These are phyloP conservation scores for Microtus ochrogaster DNA, from an alignment of 2,113 vertebrate species.

Conservation along the genomic window DNA sequence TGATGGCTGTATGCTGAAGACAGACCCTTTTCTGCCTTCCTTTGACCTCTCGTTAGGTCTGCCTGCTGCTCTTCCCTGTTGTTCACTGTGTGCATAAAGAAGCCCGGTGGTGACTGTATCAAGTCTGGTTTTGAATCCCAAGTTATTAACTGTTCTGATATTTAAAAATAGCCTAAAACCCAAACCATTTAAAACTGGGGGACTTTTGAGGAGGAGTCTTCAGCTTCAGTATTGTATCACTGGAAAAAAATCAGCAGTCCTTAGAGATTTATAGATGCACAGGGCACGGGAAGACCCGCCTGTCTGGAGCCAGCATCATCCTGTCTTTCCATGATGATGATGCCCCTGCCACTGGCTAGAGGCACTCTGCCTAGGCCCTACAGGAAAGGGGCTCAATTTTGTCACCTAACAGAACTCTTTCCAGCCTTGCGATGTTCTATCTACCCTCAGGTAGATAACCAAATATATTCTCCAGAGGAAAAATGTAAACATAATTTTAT, in stretches of 20 bases:
- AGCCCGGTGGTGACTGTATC: neutral
- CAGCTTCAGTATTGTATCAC: neutral
- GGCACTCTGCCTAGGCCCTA: accelerated
- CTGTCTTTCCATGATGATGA: neutral
- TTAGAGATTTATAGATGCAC: neutral
- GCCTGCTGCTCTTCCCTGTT: accelerated
- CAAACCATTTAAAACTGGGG: neutral
- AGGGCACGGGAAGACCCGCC: neutral
- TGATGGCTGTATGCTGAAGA: neutral
- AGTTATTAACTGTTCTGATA: neutral
- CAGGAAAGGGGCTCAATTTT: neutral
- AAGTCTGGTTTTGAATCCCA: neutral
- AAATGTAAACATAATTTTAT: neutral
- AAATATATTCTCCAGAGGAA: neutral
- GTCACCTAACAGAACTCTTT: neutral
- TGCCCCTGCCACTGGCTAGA: neutral
- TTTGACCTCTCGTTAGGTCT: neutral
- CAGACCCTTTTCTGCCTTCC: neutral
- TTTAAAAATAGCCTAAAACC: conserved; percentile 27
- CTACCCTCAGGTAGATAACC: neutral
- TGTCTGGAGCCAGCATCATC: neutral
- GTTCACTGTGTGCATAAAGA: neutral
- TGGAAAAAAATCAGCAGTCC: neutral
- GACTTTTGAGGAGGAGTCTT: neutral
- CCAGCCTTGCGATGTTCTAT: neutral